Conservation (phyloP, 2,797 vertebrate genomes). For the Tauraco hartlaubi region DNA sequence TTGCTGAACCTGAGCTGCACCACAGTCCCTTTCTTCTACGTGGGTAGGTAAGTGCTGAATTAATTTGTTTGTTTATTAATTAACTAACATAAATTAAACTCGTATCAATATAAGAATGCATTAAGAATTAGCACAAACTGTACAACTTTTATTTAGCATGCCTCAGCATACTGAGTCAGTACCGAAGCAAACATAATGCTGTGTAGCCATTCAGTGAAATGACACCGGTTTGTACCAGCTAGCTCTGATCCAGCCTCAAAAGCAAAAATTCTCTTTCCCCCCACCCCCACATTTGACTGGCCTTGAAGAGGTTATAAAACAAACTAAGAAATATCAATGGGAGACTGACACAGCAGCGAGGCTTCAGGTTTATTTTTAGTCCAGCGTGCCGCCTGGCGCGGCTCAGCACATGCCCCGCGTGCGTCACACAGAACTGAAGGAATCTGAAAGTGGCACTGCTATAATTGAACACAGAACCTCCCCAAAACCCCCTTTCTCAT, state of each 20-base stretch:
- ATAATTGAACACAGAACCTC: background rate
- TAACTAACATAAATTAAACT: slow-evolving; percentile 24
- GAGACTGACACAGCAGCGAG: background rate
- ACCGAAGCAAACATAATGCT: background rate
- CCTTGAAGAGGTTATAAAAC: background rate
- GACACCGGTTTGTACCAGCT: background rate
- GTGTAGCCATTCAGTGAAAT: background rate
- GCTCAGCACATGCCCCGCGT: background rate
- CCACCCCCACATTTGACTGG: background rate
- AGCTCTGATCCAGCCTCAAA: background rate
- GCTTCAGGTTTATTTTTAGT: slow-evolving; percentile 10
- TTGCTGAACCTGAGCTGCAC: background rate
- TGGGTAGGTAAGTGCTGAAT: background rate
- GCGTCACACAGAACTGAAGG: background rate
- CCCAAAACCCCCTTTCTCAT: background rate
- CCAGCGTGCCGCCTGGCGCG: background rate
- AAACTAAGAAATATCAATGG: background rate
- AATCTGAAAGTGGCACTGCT: background rate
- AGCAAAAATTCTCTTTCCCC: background rate
- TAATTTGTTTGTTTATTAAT: background rate
- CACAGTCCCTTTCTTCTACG: background rate
- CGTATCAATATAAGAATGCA: slow-evolving; percentile 1
- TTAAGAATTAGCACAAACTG: background rate
- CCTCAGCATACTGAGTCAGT: background rate
- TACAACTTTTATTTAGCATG: background rate